Evolutionary conservation across 2,797 vertebrate genomes (phyloP), one percentile per base, ranked within the genome.

Genomic region (Ambastaia sidthimunki): DNA sequence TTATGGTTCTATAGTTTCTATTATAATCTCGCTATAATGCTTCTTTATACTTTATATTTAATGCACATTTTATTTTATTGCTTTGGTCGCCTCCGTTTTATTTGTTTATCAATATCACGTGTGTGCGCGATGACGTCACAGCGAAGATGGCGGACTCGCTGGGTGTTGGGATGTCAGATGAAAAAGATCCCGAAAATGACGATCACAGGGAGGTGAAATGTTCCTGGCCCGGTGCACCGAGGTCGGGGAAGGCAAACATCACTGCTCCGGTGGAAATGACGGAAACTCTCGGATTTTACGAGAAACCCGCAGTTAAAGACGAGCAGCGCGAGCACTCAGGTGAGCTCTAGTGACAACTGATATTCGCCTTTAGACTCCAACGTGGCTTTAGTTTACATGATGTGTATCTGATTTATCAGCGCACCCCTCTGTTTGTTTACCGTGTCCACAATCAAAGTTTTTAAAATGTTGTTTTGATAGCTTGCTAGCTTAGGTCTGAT

Each of bases 271-370:
- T 87, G 16, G 84, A 86, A 0, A 91, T 88, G 52, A 93, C 96
- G 0, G 97, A 98, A 86, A 98, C 97, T 0, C 75, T 98, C 80
- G 95, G 97, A 4, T 96, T 96, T 92, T 97, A 96, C 89, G 96
- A 97, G 85, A 93, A 94, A 71, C 89, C 89, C n/a, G 85, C 87
- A 70, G 93, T 90, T 77, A 90, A 91, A 86, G 87, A 91, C 72
- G 93, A 93, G 85, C 91, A 90, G 54, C 92, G 90, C 52, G 91
- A 94, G 67, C 85, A 85, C 52, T 89, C 95, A 91, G 97, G 97
- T 98, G 91, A 93, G 91, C 48, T 47, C 59, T 28, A 2, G 28
- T 34, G 21, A 63, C 63, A 48, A 82, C 78, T 75, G 72, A 65
- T 71, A 80, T 71, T 78, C 18, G 59, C 55, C 73, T 62, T 59